Base-by-base conservation (phyloP, 2,113 vertebrate genomes). In the Meleagris gallopavo region DNA sequence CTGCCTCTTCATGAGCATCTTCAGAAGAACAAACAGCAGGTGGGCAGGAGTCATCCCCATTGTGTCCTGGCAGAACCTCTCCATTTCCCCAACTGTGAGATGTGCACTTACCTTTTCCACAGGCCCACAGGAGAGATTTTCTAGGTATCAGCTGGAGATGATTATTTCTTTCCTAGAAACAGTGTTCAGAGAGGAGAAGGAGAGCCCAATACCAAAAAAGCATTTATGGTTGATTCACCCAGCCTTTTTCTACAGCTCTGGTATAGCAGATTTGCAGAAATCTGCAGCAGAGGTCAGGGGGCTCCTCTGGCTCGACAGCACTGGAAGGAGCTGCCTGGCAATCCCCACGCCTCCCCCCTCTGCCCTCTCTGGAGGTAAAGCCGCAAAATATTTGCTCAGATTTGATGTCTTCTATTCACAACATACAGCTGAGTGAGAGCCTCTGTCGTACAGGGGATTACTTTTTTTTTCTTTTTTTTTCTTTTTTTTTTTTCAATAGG, bases 311-410 rank as follows among this genome's bases (percentile, higher is more conserved):
- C 38, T n/a, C 0, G 0, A 16, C 32, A 29, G 64, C 45, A 34
- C 13, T 27, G n/a, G 58, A 19, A n/a, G 12, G 45, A 41, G 38
- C 52, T 79, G 29, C 46, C 60, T 71, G 81, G 36, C 36, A 32
- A 72, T 62, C 12, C 40, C 54, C 27, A 8, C 0, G 0, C 13
- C 73, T 52, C 16, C 41, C 8, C 24, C 2, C 4, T 52, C 30
- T 13, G 21, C 54, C 11, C 29, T 50, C 27, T 61, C 34, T 55
- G 41, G 65, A 70, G 15, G 3, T 30, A 61, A 61, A 61, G n/a
- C 58, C 24, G 7, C n/a, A 62, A 34, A 40, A 4, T 17, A 43
- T 72, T 83, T 82, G 17, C 24, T 78, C 22, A 0, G 6, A 29
- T 61, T 79, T 69, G 54, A 43, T 9, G 11, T 45, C 22, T 72